Evolutionary conservation across 2,797 vertebrate genomes (phyloP).

Genomic region (Astyanax mexicanus): DNA sequence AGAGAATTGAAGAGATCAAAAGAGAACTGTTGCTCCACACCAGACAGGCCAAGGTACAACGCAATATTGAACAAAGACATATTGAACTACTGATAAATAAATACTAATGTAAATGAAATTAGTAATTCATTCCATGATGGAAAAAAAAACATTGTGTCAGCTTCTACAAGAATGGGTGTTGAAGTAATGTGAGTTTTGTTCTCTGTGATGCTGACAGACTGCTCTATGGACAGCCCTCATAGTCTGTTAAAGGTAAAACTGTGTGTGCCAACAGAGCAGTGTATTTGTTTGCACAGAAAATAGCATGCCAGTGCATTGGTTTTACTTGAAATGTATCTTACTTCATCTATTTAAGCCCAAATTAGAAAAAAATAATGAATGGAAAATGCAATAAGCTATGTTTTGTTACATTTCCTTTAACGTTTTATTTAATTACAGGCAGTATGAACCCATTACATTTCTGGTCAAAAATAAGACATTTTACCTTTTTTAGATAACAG

Average conservation of each 20-base stretch:
- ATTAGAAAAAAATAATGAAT: too few relatives aligned
- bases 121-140: neutral
- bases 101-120: neutral
- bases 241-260: constrained; percentile 67
- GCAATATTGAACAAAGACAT: neutral
- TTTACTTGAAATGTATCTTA: too few relatives aligned
- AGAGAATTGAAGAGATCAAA: constrained; percentile 86
- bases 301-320: constrained; percentile 14
- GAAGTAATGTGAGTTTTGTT: constrained; percentile 35
- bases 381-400: too few relatives aligned
- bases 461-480: too few relatives aligned
- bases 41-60: constrained; percentile 65
- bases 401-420: too few relatives aligned
- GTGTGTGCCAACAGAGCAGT: constrained; percentile 36
- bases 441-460: too few relatives aligned
- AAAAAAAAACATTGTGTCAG: neutral
- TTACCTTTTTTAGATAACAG: too few relatives aligned
- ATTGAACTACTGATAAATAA: too few relatives aligned
- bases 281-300: neutral
- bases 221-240: constrained; percentile 59
- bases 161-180: neutral
- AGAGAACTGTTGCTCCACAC: constrained; percentile 76
- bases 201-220: constrained; percentile 57
- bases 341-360: too few relatives aligned
- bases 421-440: too few relatives aligned